These are phyloP conservation scores for Papilio protenor DNA, from an alignment of 2,888 invertebrate species.

Conservation along the genomic window DNA sequence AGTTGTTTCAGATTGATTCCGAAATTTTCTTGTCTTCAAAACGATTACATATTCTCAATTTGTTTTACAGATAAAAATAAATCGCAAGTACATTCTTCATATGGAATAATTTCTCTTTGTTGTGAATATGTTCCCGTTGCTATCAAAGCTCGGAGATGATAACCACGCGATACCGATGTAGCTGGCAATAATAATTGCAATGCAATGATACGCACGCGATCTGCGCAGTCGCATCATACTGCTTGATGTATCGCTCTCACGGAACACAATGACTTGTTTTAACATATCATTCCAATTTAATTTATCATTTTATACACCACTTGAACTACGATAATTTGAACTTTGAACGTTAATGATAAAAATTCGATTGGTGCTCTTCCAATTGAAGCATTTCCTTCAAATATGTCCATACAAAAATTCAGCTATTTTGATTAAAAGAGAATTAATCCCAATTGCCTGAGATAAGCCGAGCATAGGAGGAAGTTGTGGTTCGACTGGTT, in stretches of 20 bases:
- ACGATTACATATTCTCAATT: neutral
- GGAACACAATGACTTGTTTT: slow-evolving; percentile 9
- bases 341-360: neutral
- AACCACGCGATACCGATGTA: slow-evolving; percentile 79
- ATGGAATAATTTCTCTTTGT: neutral
- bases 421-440: no score
- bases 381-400: neutral
- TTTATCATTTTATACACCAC: neutral
- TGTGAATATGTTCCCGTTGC: slow-evolving; percentile 11
- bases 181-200: slow-evolving; percentile 74
- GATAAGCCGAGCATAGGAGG: no score
- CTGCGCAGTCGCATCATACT: slow-evolving; percentile 40
- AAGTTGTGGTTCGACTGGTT: no score
- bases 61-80: neutral
- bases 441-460: no score
- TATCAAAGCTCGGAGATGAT: slow-evolving; percentile 49
- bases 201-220: slow-evolving; percentile 79
- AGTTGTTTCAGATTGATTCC: no score
- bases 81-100: neutral
- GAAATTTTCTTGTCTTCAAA: neutral
- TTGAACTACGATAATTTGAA: neutral
- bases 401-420: no score
- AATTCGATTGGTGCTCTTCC: neutral
- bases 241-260: slow-evolving; percentile 56
- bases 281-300: slow-evolving; percentile 1